phyloP scores from a whole-genome alignment of 1,140 invertebrate species.

The Laupala kohalensis region DNA sequence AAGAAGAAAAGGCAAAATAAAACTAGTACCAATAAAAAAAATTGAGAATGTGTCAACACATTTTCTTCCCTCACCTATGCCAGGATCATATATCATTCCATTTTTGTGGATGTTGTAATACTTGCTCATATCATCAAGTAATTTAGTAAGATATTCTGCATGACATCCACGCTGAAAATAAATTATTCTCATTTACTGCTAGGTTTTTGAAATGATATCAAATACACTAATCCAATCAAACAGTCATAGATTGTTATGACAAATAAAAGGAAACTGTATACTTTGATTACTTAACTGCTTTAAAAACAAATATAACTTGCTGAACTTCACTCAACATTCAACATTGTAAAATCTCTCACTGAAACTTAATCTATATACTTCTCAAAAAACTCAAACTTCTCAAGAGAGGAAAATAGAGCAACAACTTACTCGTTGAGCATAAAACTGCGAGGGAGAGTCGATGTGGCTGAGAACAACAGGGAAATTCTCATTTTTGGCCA shows the following conservation, averaged over 20 bases:
- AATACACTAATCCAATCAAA: too few species aligned
- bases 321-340: too few species aligned
- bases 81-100: background rate
- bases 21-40: background rate
- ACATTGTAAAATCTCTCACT: too few species aligned
- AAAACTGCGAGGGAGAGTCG: constrained; percentile 25
- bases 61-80: background rate
- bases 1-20: background rate
- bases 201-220: too few species aligned
- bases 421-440: constrained; percentile 27
- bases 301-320: too few species aligned
- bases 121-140: background rate
- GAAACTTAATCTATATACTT: too few species aligned
- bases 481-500: constrained; percentile 9
- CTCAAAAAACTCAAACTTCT: background rate
- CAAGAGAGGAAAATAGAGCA: background rate
- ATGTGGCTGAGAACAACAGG: constrained; percentile 22
- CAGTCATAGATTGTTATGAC: too few species aligned
- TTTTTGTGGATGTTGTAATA: background rate
- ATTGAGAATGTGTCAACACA: background rate
- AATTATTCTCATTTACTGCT: too few species aligned
- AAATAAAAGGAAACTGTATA: too few species aligned
- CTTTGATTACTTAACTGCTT: too few species aligned
- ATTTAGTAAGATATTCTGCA: background rate
- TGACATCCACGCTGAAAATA: background rate